These are phyloP conservation scores for Pseudochromis fuscus DNA, from an alignment of 2,797 vertebrate species.

Conservation along the genomic window DNA sequence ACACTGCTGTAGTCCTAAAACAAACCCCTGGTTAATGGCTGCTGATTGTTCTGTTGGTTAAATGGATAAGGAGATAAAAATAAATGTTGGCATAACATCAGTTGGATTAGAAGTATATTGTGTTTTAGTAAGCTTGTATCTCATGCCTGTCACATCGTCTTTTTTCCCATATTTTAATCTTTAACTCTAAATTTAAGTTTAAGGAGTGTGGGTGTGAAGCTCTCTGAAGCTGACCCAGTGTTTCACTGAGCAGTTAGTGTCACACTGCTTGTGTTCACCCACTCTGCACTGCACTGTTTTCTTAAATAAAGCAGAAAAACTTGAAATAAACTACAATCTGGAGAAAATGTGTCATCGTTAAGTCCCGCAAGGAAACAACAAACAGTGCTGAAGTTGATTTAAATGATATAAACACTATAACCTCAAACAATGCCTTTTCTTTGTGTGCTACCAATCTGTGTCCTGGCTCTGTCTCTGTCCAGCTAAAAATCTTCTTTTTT, in stretches of 20 bases:
- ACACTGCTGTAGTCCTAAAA: slow-evolving; percentile 32
- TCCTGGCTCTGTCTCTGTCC: not conserved
- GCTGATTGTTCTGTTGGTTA: slow-evolving; percentile 47
- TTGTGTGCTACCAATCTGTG: not conserved
- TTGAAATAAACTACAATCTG: not conserved
- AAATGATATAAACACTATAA: not conserved
- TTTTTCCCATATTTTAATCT: slow-evolving; percentile 2
- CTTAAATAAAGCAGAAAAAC: not conserved
- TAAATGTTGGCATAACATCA: not conserved
- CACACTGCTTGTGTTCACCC: not conserved
- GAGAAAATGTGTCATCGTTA: not conserved
- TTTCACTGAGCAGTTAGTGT: not conserved
- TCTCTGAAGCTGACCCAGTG: not conserved
- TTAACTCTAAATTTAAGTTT: not conserved
- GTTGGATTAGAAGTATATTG: slow-evolving; percentile 3
- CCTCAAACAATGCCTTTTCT: not conserved
- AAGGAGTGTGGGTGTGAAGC: not conserved
- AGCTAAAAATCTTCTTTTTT: not conserved
- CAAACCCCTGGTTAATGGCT: slow-evolving; percentile 18
- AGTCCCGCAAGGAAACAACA: not conserved
- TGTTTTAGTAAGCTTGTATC: slow-evolving; percentile 3
- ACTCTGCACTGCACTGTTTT: not conserved
- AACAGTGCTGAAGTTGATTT: not conserved
- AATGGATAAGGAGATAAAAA: slow-evolving; percentile 25
- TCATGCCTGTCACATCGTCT: not conserved